Percentiles rank a stretch among this genome's conserved stretches.
phyloP scores from a whole-genome alignment of 2,113 vertebrate species.

The Collichthys lucidus region DNA sequence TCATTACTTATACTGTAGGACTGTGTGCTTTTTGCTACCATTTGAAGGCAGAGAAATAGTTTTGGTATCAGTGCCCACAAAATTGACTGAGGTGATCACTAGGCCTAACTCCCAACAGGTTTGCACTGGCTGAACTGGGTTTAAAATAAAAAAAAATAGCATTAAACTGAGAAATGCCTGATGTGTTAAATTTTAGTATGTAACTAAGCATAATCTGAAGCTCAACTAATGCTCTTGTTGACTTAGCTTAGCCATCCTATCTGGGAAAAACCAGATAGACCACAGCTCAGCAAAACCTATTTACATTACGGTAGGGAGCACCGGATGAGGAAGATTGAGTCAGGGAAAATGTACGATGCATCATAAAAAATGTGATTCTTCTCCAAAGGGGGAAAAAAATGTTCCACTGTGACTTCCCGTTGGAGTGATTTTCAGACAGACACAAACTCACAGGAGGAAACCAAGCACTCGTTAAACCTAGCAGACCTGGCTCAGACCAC shows the following conservation, averaged over 20 bases:
- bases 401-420: constrained; percentile 70
- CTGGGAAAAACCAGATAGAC: constrained; percentile 45
- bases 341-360: constrained; percentile 67
- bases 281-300: constrained; percentile 63
- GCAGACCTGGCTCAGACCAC: constrained; percentile 69
- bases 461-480: constrained; percentile 71
- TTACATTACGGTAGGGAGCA: constrained; percentile 64
- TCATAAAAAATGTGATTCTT: constrained; percentile 72
- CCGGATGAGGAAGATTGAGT: constrained; percentile 63
- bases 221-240: constrained; percentile 41
- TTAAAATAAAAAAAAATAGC: constrained; percentile 10
- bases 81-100: not conserved
- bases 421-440: constrained; percentile 69
- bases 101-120: not conserved
- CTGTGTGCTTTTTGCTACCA: not conserved
- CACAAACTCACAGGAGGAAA: constrained; percentile 72
- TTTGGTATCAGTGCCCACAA: not conserved
- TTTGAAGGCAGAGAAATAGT: not conserved
- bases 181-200: constrained; percentile 24
- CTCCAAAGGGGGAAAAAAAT: constrained; percentile 41
- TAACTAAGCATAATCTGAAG: constrained; percentile 45
- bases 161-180: constrained; percentile 37
- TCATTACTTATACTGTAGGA: not conserved
- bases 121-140: not conserved
- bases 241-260: constrained; percentile 55